Evolutionary conservation across 2,888 invertebrate genomes (phyloP).

Genomic region (Metallyticus violacea): DNA sequence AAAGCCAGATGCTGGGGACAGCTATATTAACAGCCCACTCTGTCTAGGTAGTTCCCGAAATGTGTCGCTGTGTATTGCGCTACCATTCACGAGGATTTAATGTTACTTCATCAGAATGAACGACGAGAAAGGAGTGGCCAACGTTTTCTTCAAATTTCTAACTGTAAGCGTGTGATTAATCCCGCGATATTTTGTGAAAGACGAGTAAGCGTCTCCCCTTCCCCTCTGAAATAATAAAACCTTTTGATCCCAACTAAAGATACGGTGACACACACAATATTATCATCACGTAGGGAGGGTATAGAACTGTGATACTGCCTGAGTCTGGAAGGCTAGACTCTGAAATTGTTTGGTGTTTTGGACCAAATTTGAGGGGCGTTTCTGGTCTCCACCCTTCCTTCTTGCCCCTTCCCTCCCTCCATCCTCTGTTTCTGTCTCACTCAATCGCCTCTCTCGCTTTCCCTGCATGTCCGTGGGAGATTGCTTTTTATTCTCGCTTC

Average conservation of each 20-base stretch:
- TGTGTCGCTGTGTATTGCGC: neutral
- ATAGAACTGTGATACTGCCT: neutral
- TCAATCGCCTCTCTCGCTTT: neutral
- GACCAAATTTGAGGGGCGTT: conserved; percentile 29
- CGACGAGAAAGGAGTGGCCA: conserved; percentile 3
- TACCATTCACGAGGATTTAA: neutral
- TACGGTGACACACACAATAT: conserved; percentile 12
- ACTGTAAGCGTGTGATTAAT: neutral
- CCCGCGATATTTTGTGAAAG: neutral
- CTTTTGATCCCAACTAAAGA: conserved; percentile 1
- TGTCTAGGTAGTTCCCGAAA: too few species aligned
- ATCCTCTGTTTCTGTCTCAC: neutral
- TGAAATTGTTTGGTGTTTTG: conserved; percentile 16
- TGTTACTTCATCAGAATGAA: neutral
- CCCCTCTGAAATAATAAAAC: neutral
- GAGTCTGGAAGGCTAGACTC: neutral
- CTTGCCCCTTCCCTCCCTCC: conserved; percentile 18
- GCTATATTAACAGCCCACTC: neutral
- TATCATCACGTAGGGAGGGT: conserved; percentile 10
- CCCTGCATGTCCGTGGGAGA: neutral
- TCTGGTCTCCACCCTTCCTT: conserved; percentile 26
- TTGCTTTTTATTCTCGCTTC: neutral
- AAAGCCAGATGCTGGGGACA: neutral
- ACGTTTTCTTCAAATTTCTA: neutral
- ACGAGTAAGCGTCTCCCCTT: neutral